phyloP scores from a whole-genome alignment of 2,113 vertebrate genomes.

The Poeciliopsis turrubarensis region DNA sequence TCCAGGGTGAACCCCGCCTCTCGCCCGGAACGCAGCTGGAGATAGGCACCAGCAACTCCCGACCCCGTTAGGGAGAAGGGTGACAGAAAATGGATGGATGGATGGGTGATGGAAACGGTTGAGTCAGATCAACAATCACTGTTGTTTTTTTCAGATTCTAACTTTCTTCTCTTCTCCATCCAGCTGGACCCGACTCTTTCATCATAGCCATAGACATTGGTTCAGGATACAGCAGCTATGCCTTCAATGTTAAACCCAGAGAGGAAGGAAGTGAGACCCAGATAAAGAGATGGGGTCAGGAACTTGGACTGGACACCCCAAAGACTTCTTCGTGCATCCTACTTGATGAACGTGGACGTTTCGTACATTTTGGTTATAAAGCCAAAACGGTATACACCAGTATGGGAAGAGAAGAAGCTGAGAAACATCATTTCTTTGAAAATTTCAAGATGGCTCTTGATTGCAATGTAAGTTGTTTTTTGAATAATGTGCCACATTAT shows the following conservation, averaged over 20 bases:
- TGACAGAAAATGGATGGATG: too few relatives aligned
- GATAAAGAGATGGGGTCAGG: constrained; percentile 15
- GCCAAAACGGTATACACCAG: constrained; percentile 53
- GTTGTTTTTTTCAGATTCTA: not conserved
- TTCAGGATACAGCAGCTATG: constrained; percentile 17
- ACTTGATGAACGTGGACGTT: constrained; percentile 45
- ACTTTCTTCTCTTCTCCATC: not conserved
- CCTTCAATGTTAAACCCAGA: constrained; percentile 7
- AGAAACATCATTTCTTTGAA: constrained; percentile 53
- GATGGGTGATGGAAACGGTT: too few relatives aligned
- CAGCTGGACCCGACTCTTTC: not conserved
- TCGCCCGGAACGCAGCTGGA: too few relatives aligned
- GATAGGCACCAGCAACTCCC: too few relatives aligned
- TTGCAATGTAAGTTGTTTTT: not conserved
- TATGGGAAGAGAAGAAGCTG: constrained; percentile 7
- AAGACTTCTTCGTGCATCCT: constrained; percentile 47
- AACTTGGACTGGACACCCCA: not conserved
- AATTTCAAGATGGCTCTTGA: constrained; percentile 3
- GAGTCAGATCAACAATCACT: not conserved
- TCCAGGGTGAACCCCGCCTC: too few relatives aligned
- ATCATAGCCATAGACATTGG: constrained; percentile 31
- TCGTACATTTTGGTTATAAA: constrained; percentile 60
- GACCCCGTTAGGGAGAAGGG: too few relatives aligned
- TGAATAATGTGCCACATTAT: too few relatives aligned
- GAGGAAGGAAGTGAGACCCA: not conserved